Percentiles rank a stretch among this genome's conserved stretches.
Conservation (phyloP, 2,797 vertebrate species). For the Phylloscopus collybita region DNA sequence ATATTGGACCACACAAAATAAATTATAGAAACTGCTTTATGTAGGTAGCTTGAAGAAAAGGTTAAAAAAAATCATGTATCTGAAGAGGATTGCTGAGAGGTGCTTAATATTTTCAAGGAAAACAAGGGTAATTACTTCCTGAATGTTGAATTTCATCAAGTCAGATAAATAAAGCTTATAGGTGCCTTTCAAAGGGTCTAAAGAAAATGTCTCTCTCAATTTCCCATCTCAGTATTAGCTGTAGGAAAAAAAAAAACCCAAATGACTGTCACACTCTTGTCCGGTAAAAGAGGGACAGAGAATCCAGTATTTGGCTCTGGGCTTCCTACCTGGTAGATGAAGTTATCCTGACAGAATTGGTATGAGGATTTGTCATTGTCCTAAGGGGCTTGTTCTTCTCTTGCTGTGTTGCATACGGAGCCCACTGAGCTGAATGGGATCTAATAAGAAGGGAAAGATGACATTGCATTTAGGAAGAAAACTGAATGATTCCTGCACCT, state of each 20-base stretch:
- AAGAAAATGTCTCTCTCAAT: background rate
- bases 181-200: background rate
- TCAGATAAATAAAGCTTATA: background rate
- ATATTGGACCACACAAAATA: background rate
- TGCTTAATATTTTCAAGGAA: background rate
- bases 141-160: background rate
- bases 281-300: background rate
- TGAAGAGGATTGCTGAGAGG: background rate
- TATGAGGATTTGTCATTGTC: conserved; percentile 5
- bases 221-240: background rate
- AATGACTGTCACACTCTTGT: background rate
- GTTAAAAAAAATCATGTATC: background rate
- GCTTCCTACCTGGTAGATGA: background rate
- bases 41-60: background rate
- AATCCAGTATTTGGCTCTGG: background rate
- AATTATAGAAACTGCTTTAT: conserved; percentile 19
- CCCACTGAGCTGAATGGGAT: background rate
- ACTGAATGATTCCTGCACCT: background rate
- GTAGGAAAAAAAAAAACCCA: background rate
- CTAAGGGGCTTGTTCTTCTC: background rate
- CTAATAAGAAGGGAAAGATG: conserved; percentile 43
- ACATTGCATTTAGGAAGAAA: conserved; percentile 42
- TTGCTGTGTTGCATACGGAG: background rate
- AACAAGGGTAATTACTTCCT: background rate
- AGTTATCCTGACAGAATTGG: conserved; percentile 6